phyloP scores from a whole-genome alignment of 2,797 vertebrate genomes.

The Xiphorhynchus erythropygius region DNA sequence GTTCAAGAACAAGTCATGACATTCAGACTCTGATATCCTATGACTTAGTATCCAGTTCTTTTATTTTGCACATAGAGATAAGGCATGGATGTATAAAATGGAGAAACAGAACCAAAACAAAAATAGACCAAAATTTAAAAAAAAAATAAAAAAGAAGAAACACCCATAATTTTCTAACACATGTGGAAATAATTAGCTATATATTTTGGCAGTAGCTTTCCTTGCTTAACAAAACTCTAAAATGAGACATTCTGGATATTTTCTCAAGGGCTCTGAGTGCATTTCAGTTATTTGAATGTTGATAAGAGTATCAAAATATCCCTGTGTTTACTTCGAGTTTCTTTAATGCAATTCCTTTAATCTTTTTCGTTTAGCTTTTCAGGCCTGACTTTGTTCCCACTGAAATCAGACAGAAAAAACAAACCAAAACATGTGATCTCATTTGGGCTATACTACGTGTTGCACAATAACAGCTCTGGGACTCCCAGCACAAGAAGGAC shows the following conservation, averaged over 20 bases:
- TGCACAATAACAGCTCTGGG: background rate
- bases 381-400: background rate
- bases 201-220: background rate
- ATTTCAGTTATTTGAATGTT: background rate
- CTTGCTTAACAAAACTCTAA: background rate
- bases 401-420: background rate
- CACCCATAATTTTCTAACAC: background rate
- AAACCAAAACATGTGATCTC: background rate
- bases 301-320: background rate
- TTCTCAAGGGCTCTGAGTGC: background rate
- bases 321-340: background rate
- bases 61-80: background rate
- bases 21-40: background rate
- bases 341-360: background rate
- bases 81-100: background rate
- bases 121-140: background rate
- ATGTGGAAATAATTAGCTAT: background rate
- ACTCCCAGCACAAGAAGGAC: background rate
- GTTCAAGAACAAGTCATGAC: background rate
- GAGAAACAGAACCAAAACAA: background rate
- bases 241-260: background rate
- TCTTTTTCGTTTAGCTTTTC: background rate
- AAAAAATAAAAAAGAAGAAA: background rate
- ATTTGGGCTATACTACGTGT: background rate
- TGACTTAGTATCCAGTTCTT: background rate